Conservation (phyloP, 2,113 vertebrate genomes). For the Apus apus region DNA sequence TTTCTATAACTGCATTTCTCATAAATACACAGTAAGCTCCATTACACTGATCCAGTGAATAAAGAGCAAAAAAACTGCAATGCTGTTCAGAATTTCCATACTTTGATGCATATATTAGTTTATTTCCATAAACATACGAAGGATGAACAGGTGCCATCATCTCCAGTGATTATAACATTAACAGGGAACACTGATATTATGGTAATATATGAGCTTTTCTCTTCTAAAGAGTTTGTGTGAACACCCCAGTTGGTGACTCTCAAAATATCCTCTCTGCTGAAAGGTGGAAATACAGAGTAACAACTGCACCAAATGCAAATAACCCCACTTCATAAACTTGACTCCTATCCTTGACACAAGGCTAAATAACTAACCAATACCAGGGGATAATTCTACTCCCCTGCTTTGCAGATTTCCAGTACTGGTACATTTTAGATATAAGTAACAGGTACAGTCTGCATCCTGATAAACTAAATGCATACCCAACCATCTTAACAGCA, state of each 20-base stretch:
- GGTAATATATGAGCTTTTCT: background rate
- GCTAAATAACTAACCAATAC: background rate
- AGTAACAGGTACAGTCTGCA: background rate
- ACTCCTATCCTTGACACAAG: background rate
- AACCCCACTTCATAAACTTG: background rate
- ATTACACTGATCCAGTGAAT: background rate
- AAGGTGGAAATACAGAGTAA: background rate
- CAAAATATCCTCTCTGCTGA: background rate
- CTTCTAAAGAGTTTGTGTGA: background rate
- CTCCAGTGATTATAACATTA: background rate
- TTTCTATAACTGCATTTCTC: background rate
- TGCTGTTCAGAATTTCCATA: background rate
- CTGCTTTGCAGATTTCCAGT: background rate
- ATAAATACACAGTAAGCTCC: background rate
- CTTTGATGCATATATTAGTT: background rate
- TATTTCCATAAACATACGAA: background rate
- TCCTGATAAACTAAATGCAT: background rate
- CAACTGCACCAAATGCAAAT: background rate
- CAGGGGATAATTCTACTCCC: background rate
- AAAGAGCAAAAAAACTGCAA: background rate
- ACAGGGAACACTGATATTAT: background rate
- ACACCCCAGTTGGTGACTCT: background rate
- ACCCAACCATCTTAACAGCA: background rate
- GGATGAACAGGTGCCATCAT: background rate
- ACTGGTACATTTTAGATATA: background rate